Conservation (phyloP, 2,113 vertebrate genomes). For the Thamnaconus septentrionalis region DNA sequence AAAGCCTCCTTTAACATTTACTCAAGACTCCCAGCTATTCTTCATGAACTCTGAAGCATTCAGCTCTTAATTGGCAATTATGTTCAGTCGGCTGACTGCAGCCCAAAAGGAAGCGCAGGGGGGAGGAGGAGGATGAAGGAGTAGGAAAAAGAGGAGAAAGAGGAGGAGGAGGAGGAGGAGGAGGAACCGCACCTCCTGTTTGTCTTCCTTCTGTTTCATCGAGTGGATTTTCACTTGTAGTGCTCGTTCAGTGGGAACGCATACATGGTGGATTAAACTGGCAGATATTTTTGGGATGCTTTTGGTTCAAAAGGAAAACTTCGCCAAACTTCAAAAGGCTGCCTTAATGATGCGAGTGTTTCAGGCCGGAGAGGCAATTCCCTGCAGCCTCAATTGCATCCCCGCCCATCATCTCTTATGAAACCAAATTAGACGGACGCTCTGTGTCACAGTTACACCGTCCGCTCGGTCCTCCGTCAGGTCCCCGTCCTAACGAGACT, state of each 20-base stretch:
- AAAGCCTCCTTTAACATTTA: conserved; percentile 42
- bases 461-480: conserved; percentile 21
- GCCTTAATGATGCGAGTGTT: conserved; percentile 48
- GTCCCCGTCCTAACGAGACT: conserved; percentile 32
- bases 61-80: conserved; percentile 62
- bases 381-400: conserved; percentile 30
- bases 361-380: conserved; percentile 24
- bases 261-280: conserved; percentile 31
- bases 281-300: conserved; percentile 11
- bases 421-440: conserved; percentile 33
- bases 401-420: conserved; percentile 6
- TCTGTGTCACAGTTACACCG: conserved; percentile 8
- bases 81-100: conserved; percentile 44
- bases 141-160: neutral
- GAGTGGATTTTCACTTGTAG: conserved; percentile 23
- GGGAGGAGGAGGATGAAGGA: neutral
- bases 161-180: neutral
- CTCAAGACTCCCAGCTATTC: conserved; percentile 44
- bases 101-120: conserved; percentile 15
- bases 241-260: conserved; percentile 33
- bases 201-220: conserved; percentile 28
- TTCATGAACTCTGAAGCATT: conserved; percentile 58
- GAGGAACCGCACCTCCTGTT: conserved; percentile 14
- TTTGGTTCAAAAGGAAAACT: conserved; percentile 33
- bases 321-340: conserved; percentile 39